phyloP scores from a whole-genome alignment of 2,888 invertebrate genomes.

The Malthinus seriepunctatus region DNA sequence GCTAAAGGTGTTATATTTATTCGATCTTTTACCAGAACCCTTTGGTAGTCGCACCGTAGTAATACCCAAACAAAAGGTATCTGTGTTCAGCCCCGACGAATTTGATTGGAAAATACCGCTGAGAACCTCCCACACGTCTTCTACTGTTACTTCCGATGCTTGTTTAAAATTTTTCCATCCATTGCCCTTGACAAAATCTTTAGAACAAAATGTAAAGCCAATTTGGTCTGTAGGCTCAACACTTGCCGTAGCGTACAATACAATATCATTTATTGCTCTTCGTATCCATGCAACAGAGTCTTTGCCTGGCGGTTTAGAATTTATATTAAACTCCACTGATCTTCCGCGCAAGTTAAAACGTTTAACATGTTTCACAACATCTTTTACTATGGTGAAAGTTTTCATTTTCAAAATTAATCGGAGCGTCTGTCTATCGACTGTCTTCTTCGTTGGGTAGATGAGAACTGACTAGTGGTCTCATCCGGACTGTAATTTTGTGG shows the following conservation, averaged over 20 bases:
- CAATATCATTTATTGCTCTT: conserved; percentile 12
- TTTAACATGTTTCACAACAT: too few species aligned
- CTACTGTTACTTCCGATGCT: not conserved
- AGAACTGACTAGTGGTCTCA: too few species aligned
- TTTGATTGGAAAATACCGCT: conserved; percentile 13
- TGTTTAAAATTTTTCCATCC: conserved; percentile 9
- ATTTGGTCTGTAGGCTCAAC: not conserved
- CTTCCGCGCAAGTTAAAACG: too few species aligned
- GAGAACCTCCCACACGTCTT: conserved; percentile 15
- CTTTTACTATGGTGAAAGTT: too few species aligned
- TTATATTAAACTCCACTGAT: conserved; percentile 22
- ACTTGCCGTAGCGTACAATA: conserved; percentile 8
- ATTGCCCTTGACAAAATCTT: conserved; percentile 1
- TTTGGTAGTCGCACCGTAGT: conserved; percentile 17
- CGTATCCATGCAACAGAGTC: conserved; percentile 13
- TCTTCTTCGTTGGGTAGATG: too few species aligned
- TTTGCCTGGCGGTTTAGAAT: conserved; percentile 9
- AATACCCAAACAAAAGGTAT: conserved; percentile 30
- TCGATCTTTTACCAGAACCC: conserved; percentile 11
- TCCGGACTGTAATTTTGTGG: too few species aligned
- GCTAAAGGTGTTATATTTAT: conserved; percentile 7
- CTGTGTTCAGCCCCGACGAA: conserved; percentile 19
- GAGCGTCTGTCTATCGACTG: too few species aligned
- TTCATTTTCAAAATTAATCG: too few species aligned
- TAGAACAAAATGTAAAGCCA: conserved; percentile 12